These are phyloP conservation scores for Phrynosoma platyrhinos DNA, from an alignment of 2,113 vertebrate genomes.

Conservation along the genomic window DNA sequence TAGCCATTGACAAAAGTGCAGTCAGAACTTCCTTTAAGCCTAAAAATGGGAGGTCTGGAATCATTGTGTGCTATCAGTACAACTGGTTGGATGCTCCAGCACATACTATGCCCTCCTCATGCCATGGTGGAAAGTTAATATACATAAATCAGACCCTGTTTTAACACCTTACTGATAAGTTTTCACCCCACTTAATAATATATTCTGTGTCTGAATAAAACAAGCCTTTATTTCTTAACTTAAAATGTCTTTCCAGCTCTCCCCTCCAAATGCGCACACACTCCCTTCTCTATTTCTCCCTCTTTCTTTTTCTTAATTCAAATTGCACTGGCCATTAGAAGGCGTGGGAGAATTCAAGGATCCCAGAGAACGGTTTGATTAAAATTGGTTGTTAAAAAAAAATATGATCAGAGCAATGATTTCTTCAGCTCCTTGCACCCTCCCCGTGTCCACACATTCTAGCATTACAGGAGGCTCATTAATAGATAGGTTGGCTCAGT, in stretches of 20 bases:
- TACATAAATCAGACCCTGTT: constrained; percentile 30
- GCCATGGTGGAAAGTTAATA: not conserved
- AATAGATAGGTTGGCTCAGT: constrained; percentile 78
- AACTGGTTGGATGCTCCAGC: not conserved
- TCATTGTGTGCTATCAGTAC: not conserved
- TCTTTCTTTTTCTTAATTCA: constrained; percentile 53
- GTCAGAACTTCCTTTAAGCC: not conserved
- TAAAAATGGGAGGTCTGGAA: not conserved
- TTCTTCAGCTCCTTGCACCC: constrained; percentile 63
- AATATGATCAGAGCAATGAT: constrained; percentile 77
- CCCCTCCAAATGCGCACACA: too few relatives aligned
- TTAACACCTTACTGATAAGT: not conserved
- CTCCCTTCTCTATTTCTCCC: not conserved
- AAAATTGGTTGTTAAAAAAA: constrained; percentile 73
- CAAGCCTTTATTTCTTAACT: constrained; percentile 58
- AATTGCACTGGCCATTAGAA: constrained; percentile 53
- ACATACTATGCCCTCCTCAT: not conserved
- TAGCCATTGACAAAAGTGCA: too few relatives aligned
- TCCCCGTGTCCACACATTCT: constrained; percentile 61
- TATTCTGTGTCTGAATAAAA: constrained; percentile 32
- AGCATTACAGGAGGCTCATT: constrained; percentile 80
- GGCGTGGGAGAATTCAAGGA: constrained; percentile 60
- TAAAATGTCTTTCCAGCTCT: constrained; percentile 34
- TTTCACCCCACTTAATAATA: constrained; percentile 48
- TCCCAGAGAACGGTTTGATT: constrained; percentile 75